Conservation (phyloP, 1,140 invertebrate species). For the Pachypeltis micranthus region DNA sequence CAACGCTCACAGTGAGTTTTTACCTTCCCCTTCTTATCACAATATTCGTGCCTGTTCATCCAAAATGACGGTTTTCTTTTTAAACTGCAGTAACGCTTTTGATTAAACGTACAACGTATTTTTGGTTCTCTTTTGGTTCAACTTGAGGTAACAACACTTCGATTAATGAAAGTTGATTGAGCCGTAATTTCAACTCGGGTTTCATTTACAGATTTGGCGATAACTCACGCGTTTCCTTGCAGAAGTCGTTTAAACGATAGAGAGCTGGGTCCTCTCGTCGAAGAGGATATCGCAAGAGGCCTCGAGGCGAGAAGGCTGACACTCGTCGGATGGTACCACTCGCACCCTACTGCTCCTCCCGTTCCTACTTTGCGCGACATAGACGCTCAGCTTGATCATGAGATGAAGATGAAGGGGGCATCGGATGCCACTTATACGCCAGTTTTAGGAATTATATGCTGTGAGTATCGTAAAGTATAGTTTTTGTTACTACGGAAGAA, state of each 20-base stretch:
- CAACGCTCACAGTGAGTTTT: constrained; percentile 82
- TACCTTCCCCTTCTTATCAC: too few relatives aligned
- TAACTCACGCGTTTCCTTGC: constrained; percentile 82
- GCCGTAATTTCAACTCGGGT: too few relatives aligned
- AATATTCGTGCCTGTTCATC: too few relatives aligned
- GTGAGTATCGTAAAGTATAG: too few relatives aligned
- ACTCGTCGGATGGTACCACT: constrained; percentile 92
- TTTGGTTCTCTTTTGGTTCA: too few relatives aligned
- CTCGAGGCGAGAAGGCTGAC: constrained; percentile 70
- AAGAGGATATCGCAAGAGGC: constrained; percentile 65
- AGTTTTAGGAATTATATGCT: constrained; percentile 84
- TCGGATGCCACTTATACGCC: constrained; percentile 82
- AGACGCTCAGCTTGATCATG: constrained; percentile 84
- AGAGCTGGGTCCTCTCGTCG: constrained; percentile 55
- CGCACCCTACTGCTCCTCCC: constrained; percentile 78
- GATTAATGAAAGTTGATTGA: too few relatives aligned
- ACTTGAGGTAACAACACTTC: too few relatives aligned
- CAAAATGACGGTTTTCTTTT: too few relatives aligned
- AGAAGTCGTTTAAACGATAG: constrained; percentile 66
- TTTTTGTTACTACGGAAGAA: too few relatives aligned
- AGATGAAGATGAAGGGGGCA: constrained; percentile 84
- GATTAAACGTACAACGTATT: too few relatives aligned
- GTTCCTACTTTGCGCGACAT: constrained; percentile 82
- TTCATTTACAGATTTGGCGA: constrained; percentile 56
- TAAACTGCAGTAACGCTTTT: too few relatives aligned